Conservation (phyloP, 2,888 invertebrate species). For the Dysmachus trigonus region DNA sequence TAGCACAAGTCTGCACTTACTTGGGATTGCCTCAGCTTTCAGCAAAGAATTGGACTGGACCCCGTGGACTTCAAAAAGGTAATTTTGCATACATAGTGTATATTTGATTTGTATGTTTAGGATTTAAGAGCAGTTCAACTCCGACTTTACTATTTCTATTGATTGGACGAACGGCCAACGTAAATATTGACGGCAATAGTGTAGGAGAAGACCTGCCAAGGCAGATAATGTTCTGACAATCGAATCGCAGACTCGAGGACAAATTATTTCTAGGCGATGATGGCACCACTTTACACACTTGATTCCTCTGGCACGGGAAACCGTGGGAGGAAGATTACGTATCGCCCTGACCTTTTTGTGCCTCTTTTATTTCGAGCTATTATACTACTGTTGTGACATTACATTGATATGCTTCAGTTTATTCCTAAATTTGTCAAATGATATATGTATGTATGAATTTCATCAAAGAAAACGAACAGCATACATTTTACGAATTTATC, state of each 20-base stretch:
- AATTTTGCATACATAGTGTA: too few species aligned
- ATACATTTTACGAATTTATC: too few species aligned
- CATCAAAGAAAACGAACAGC: background rate
- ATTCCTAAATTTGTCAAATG: background rate
- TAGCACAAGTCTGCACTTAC: background rate
- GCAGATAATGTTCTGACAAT: background rate
- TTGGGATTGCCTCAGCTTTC: background rate
- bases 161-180: background rate
- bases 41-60: background rate
- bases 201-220: background rate
- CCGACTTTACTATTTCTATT: background rate
- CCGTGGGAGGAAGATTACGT: constrained; percentile 15
- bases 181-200: background rate
- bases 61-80: background rate
- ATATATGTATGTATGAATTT: background rate
- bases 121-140: background rate
- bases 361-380: background rate
- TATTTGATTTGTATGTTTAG: background rate
- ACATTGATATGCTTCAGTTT: background rate
- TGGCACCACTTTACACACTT: constrained; percentile 20
- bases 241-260: background rate
- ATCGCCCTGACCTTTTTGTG: background rate
- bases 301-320: background rate
- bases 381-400: background rate
- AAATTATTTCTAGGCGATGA: constrained; percentile 30